Evolutionary conservation across 1,140 invertebrate genomes (phyloP).

Genomic region (Pomacea maculata): DNA sequence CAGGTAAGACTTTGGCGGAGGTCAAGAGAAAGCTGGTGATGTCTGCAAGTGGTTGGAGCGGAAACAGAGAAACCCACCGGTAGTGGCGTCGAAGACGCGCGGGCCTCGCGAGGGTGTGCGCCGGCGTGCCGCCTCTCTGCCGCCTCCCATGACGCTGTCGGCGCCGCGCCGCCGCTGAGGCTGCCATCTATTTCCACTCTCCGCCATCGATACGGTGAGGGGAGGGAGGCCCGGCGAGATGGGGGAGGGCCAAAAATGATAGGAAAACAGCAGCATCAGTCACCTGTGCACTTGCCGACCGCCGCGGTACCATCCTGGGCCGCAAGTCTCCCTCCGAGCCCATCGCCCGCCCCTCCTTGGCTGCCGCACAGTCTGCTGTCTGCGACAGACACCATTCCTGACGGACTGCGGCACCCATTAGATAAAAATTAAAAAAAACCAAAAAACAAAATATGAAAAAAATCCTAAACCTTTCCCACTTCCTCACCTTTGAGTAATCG

Average conservation of each 20-base stretch:
- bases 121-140: constrained; percentile 1
- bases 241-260: not conserved
- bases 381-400: too few species aligned
- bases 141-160: not conserved
- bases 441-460: too few species aligned
- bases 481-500: too few species aligned
- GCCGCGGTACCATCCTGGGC: too few species aligned
- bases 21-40: not conserved
- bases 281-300: too few species aligned
- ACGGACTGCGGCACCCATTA: too few species aligned
- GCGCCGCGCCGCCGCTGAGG: not conserved
- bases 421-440: too few species aligned
- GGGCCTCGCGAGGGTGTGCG: not conserved
- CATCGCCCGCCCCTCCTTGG: too few species aligned
- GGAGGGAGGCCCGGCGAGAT: too few species aligned
- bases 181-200: constrained; percentile 5
- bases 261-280: not conserved
- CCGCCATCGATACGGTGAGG: not conserved
- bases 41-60: not conserved
- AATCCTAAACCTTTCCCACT: too few species aligned
- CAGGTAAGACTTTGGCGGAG: not conserved
- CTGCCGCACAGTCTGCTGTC: too few species aligned
- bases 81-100: not conserved
- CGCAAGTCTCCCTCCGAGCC: too few species aligned
- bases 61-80: not conserved